Percentiles rank a stretch among this genome's conserved stretches.
These are phyloP conservation scores for Murina feae DNA, from an alignment of 2,113 vertebrate species.

Conservation along the genomic window DNA sequence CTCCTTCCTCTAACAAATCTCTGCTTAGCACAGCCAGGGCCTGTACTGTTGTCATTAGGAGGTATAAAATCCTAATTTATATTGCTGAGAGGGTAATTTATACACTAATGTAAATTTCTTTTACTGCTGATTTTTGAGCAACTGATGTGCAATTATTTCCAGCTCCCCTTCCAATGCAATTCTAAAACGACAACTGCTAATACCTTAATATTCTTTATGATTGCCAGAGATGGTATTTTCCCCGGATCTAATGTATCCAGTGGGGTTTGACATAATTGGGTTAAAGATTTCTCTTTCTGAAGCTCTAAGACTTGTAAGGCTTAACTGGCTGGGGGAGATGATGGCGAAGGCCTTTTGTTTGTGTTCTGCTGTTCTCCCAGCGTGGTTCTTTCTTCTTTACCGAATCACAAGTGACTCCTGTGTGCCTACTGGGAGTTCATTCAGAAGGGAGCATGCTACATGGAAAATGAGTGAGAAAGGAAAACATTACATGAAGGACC, in stretches of 20 bases:
- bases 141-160: conserved; percentile 71
- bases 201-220: conserved; percentile 75
- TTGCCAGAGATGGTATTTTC: conserved; percentile 72
- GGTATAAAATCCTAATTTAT: conserved; percentile 73
- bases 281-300: conserved; percentile 69
- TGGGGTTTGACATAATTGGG: conserved; percentile 73
- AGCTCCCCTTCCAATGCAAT: conserved; percentile 47
- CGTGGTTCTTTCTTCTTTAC: background rate
- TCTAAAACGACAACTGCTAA: conserved; percentile 50
- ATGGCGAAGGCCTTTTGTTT: background rate
- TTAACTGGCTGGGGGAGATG: background rate
- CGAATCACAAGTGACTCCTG: background rate
- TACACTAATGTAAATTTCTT: conserved; percentile 67
- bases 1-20: conserved; percentile 43
- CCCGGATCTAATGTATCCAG: conserved; percentile 67
- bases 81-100: conserved; percentile 72
- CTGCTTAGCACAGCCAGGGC: conserved; percentile 59
- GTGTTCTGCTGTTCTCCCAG: background rate
- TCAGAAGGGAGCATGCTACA: background rate
- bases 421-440: background rate
- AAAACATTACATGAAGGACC: accelerated
- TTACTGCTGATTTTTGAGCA: conserved; percentile 66
- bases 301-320: background rate
- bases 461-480: background rate
- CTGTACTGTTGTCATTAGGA: conserved; percentile 65